Base-by-base conservation (phyloP, 2,113 vertebrate genomes). In the Callocephalon fimbriatum region DNA sequence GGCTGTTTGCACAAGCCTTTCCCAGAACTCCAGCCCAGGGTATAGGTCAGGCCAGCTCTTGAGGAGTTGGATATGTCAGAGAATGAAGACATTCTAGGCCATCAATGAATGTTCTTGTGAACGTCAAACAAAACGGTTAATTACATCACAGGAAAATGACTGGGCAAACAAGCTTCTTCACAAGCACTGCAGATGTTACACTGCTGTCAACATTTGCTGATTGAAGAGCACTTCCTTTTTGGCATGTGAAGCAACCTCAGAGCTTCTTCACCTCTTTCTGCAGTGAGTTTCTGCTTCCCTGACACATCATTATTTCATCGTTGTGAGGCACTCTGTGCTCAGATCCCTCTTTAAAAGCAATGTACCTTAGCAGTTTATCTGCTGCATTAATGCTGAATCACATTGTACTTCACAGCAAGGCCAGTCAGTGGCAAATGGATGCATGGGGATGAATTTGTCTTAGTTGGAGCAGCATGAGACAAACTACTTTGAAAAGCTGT, bases 111-210 rank as follows among this genome's bases (percentile, higher is more conserved):
- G 35, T 81, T 77, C 58, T 67, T 32, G 38, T 37, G 51, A 76
- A 76, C 19, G 65, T 90, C 81, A 93, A 37, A 77, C 53, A 66
- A 51, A 76, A 72, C 3, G 21, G 25, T 47, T 54, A 72, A 77
- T 95, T 82, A 82, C 76, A 51, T 53, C 86, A 90, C 81, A 92
- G 86, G 93, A 73, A 95, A 95, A 82, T 90, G 90, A 93, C 70
- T 35, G 47, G 35, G 65, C 70, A 77, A 62, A 66, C 15, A 42
- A 81, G 37, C 47, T 54, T 37, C 63, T 89, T 56, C 75, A 17
- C 9, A 44, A 89, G 58, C 21, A 10, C 35, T 50, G 58, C 80
- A 95, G 80, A 95, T 86, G 75, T 81, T 67, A 40, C 65, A 17
- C 51, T 66, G 71, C 38, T 81, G 75, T 58, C 86, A 77, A 62